Evolutionary conservation across 2,888 invertebrate species (phyloP).

Genomic region (Philopedon plagiatum): DNA sequence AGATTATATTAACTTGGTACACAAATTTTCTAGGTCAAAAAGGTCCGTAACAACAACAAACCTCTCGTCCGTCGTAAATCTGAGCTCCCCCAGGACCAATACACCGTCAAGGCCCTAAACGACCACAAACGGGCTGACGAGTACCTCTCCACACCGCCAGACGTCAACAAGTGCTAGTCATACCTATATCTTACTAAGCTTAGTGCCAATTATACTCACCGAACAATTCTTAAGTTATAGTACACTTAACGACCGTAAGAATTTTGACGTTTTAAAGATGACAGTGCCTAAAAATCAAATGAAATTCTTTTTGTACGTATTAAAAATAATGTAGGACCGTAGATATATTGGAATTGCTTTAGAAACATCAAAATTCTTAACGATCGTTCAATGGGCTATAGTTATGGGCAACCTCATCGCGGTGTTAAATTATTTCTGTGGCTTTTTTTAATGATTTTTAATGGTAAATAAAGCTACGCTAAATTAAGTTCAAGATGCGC

Average conservation of each 20-base stretch:
- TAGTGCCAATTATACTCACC: conserved; percentile 62
- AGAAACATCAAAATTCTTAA: conserved; percentile 19
- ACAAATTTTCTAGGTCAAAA: conserved; percentile 70
- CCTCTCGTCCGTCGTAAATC: conserved; percentile 95
- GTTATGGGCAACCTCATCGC: background rate
- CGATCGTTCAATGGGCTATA: conserved; percentile 3
- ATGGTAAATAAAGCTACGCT: background rate
- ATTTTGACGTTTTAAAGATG: conserved; percentile 23
- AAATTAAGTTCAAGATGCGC: too few relatives aligned
- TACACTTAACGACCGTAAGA: conserved; percentile 13
- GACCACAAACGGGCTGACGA: conserved; percentile 95
- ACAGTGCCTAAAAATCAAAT: conserved; percentile 32
- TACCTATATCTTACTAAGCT: conserved; percentile 61
- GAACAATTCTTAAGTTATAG: conserved; percentile 34
- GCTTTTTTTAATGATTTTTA: background rate
- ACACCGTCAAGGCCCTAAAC: conserved; percentile 91
- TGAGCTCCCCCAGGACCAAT: conserved; percentile 93
- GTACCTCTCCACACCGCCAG: conserved; percentile 87
- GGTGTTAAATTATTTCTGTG: background rate
- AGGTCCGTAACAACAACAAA: conserved; percentile 83
- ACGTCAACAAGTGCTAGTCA: conserved; percentile 90
- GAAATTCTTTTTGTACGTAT: conserved; percentile 9
- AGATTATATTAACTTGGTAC: too few relatives aligned
- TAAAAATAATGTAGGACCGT: background rate
- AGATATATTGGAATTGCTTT: conserved; percentile 17